Conservation (phyloP, 2,888 invertebrate genomes). For the Ceraclea dissimilis region DNA sequence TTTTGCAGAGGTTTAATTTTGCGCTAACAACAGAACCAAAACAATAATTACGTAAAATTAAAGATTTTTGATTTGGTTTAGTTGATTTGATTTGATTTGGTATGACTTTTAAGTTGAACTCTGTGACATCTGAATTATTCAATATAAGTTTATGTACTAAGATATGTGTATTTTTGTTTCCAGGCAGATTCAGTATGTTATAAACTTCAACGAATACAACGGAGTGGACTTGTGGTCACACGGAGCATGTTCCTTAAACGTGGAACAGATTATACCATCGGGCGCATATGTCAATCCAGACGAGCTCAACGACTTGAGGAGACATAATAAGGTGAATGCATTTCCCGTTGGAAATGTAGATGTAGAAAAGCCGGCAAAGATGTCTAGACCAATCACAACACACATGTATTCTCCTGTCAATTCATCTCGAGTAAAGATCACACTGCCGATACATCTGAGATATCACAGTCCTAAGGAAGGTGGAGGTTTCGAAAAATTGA, state of each 20-base stretch:
- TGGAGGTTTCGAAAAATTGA: constrained; percentile 35
- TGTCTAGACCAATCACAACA: constrained; percentile 33
- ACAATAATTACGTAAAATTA: too few species aligned
- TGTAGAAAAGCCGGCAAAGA: constrained; percentile 36
- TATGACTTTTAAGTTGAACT: too few species aligned
- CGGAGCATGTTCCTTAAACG: constrained; percentile 31
- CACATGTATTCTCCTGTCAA: constrained; percentile 33
- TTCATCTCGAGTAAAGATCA: constrained; percentile 31
- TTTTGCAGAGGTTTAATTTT: too few species aligned
- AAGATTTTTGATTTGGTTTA: too few species aligned
- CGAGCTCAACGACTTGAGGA: constrained; percentile 35
- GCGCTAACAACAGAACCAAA: too few species aligned
- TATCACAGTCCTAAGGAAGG: constrained; percentile 41
- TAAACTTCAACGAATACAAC: constrained; percentile 34
- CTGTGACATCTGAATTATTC: too few species aligned
- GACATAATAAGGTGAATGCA: constrained; percentile 28
- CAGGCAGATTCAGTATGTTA: constrained; percentile 39
- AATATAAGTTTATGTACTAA: too few species aligned
- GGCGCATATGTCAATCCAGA: constrained; percentile 41
- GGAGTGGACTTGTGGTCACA: constrained; percentile 27
- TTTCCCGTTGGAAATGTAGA: constrained; percentile 35
- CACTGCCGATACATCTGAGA: constrained; percentile 41
- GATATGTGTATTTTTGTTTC: neutral
- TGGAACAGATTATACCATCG: constrained; percentile 33
- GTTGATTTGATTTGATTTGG: too few species aligned